phyloP scores from a whole-genome alignment of 2,113 vertebrate species.

The Naja naja region DNA sequence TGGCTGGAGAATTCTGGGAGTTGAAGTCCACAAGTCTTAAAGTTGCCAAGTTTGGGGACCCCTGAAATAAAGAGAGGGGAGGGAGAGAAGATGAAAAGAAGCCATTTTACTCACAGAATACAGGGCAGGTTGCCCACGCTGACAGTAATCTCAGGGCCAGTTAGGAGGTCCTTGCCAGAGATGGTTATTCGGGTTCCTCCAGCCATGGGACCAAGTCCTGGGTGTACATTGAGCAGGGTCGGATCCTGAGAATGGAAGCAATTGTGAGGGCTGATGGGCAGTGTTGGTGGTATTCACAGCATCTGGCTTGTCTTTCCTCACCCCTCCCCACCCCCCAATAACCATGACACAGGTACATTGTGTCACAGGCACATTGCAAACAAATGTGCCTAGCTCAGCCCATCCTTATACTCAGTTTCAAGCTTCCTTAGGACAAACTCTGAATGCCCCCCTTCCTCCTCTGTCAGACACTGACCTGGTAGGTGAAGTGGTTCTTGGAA shows the following conservation, averaged over 20 bases:
- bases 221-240: slow-evolving; percentile 67
- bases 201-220: slow-evolving; percentile 76
- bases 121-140: slow-evolving; percentile 78
- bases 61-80: too few relatives aligned
- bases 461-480: slow-evolving; percentile 73
- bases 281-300: neutral
- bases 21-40: too few relatives aligned
- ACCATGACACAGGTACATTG: too few relatives aligned
- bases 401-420: neutral
- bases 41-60: too few relatives aligned
- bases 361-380: too few relatives aligned
- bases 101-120: slow-evolving; percentile 70
- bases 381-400: neutral
- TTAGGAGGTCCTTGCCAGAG: slow-evolving; percentile 75
- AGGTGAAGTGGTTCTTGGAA: slow-evolving; percentile 79
- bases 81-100: neutral
- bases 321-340: neutral
- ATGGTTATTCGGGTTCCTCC: slow-evolving; percentile 83
- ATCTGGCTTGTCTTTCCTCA: neutral
- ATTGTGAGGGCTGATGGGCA: neutral
- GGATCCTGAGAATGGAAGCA: slow-evolving; percentile 72
- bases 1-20: too few relatives aligned
- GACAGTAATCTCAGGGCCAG: slow-evolving; percentile 73
- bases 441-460: neutral
- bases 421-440: neutral